Evolutionary conservation across 2,113 vertebrate genomes (phyloP), one percentile per base, ranked within the genome.

Genomic region (Psephotus haematonotus): DNA sequence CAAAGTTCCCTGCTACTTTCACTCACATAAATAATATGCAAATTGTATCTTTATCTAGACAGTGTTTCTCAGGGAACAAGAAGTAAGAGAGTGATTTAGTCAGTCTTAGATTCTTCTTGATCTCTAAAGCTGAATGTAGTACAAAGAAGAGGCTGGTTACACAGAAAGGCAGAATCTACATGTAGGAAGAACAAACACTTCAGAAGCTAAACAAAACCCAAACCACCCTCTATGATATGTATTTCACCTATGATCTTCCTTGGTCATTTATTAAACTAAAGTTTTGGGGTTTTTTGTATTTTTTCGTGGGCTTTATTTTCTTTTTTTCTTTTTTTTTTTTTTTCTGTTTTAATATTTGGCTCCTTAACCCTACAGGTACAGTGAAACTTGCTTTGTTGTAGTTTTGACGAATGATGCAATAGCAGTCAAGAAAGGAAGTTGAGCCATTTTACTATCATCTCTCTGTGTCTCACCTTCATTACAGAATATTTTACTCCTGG

Each of bases 401-500:
- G 88, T 70, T 90, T 77, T 53, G 20, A 80, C 33, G 35, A 49
- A 92, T 63, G 23, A 41, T 41, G 7, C 23, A 86, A 50, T 13
- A 80, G 14, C 47, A 93, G 50, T 41, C 43, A 62, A 50, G 85
- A 85, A 81, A 62, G 20, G 39, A 87, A 67, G 22, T 10, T 1
- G 1, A 49, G 12, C 23, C 35, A 82, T 37, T 96, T 95, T 78
- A 80, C 60, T 28, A 76, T 17, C 64, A 60, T 62, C 80, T 89
- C 43, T 53, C 23, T 74, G 47, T 46, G n/a, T 85, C 86, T 82
- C 60, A 82, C 55, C 77, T 95, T 82, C 57, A 69, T 82, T 89
- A 78, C 23, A 82, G 53, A 95, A 44, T 95, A 96, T 96, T 95
- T 97, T 95, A 80, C 6, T 33, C 63, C 74, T 89, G 62, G 13